These are phyloP conservation scores for Sericinus montela DNA, from an alignment of 2,888 invertebrate genomes.

Conservation along the genomic window DNA sequence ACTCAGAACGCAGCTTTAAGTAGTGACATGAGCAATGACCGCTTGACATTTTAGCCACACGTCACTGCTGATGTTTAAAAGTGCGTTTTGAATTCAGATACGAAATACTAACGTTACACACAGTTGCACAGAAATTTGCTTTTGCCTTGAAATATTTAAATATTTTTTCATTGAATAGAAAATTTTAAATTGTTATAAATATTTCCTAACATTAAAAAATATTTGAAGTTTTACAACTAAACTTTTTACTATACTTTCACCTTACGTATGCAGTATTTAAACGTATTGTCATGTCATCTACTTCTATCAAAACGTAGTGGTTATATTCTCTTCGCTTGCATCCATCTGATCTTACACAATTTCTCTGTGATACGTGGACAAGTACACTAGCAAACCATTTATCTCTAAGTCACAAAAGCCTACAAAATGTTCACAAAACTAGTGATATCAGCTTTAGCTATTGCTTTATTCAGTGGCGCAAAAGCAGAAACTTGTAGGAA, in stretches of 20 bases:
- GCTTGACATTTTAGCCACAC: constrained; percentile 40
- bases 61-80: constrained; percentile 59
- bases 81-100: constrained; percentile 36
- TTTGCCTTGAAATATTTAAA: constrained; percentile 3
- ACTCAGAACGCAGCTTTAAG: constrained; percentile 4
- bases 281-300: constrained; percentile 13
- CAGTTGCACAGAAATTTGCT: background rate
- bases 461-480: constrained; percentile 42
- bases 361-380: constrained; percentile 17
- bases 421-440: constrained; percentile 70
- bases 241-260: background rate
- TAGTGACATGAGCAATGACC: constrained; percentile 7
- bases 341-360: constrained; percentile 21
- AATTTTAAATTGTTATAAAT: no score
- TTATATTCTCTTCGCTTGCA: no score
- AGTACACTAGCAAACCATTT: constrained; percentile 33
- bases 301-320: no score
- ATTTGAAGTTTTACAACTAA: background rate
- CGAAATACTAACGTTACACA: no score
- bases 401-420: constrained; percentile 28
- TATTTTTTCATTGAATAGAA: background rate
- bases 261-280: constrained; percentile 24
- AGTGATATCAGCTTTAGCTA: constrained; percentile 42
- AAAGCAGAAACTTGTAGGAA: constrained; percentile 66
- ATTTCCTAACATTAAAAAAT: background rate